phyloP scores from a whole-genome alignment of 2,888 invertebrate species.

The Nephrotoma guestfalica region DNA sequence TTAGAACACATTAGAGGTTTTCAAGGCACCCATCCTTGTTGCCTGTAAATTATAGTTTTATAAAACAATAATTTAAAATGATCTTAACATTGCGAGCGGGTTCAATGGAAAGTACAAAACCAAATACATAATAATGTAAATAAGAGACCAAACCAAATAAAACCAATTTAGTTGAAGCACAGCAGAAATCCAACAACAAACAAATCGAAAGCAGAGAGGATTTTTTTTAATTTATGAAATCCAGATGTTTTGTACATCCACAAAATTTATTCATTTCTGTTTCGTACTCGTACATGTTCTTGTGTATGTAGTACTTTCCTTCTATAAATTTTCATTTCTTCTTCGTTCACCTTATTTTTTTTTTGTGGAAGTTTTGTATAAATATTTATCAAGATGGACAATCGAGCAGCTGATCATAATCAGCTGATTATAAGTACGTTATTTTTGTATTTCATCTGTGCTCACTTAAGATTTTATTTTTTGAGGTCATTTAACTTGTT shows the following conservation, averaged over 20 bases:
- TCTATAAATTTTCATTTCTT: neutral
- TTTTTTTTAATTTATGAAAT: neutral
- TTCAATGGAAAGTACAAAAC: neutral
- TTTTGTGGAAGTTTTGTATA: neutral
- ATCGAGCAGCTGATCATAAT: slow-evolving; percentile 4
- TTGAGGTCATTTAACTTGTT: slow-evolving; percentile 2
- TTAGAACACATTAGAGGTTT: no score
- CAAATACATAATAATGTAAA: neutral
- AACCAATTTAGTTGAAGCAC: neutral
- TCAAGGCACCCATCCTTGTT: no score
- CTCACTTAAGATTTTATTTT: neutral
- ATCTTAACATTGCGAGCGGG: neutral
- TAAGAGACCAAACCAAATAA: neutral
- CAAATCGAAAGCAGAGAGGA: neutral
- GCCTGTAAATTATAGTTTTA: no score
- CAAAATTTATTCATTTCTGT: neutral
- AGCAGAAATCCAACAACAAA: neutral
- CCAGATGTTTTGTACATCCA: neutral
- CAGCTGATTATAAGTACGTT: slow-evolving; percentile 2
- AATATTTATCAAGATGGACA: slow-evolving; percentile 1
- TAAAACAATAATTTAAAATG: neutral
- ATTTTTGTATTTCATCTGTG: neutral
- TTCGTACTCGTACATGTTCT: neutral
- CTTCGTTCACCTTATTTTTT: neutral
- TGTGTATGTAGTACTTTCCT: neutral